Evolutionary conservation across 2,113 vertebrate species (phyloP).

Genomic region (Aptenodytes patagonicus): DNA sequence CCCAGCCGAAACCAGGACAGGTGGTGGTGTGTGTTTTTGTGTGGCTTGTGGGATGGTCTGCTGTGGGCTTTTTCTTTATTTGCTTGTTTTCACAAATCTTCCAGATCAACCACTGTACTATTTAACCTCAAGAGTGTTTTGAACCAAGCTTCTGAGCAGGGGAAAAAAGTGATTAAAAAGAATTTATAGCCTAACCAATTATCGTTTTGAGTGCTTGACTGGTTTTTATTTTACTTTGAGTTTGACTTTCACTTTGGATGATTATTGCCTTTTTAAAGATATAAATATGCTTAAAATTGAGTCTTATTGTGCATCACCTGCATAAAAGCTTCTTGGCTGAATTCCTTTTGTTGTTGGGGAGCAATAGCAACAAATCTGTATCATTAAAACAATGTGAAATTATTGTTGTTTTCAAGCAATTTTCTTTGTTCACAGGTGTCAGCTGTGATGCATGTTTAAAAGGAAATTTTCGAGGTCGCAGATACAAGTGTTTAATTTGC

Average conservation of each 20-base stretch:
- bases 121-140: background rate
- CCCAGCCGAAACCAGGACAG: too few relatives aligned
- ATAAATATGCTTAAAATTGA: background rate
- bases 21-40: background rate
- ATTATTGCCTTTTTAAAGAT: background rate
- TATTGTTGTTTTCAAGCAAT: slow-evolving; percentile 28
- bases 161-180: background rate
- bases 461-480: slow-evolving; percentile 96
- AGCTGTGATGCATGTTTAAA: slow-evolving; percentile 99
- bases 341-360: background rate
- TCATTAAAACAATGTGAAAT: background rate
- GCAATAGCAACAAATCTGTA: background rate
- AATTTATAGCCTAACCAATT: background rate
- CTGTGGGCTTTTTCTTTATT: background rate
- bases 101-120: background rate
- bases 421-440: slow-evolving; percentile 86
- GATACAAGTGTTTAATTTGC: slow-evolving; percentile 99
- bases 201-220: background rate
- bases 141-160: background rate
- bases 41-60: background rate
- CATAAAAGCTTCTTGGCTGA: background rate
- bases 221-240: background rate
- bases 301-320: background rate
- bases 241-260: background rate
- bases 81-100: background rate